Evolutionary conservation across 2,797 vertebrate genomes (phyloP).

Genomic region (Cryptoblepharus egeriae): DNA sequence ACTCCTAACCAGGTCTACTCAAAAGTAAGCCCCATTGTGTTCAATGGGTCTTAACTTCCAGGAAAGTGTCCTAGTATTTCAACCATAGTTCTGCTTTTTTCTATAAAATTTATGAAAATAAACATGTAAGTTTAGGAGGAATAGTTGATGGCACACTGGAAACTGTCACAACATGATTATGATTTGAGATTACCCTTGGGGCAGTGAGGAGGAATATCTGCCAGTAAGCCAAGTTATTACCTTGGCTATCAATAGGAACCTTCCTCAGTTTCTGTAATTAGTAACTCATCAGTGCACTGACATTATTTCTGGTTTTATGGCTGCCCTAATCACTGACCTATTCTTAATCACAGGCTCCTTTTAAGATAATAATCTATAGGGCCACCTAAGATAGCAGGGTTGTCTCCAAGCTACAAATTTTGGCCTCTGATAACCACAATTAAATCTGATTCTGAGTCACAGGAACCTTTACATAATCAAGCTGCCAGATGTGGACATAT

Average conservation of each 20-base stretch:
- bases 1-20: too few relatives aligned
- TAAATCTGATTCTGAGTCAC: neutral
- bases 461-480: neutral
- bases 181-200: neutral
- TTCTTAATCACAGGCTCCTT: slow-evolving; percentile 7
- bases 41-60: too few relatives aligned
- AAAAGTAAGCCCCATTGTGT: too few relatives aligned
- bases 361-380: neutral
- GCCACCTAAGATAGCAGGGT: slow-evolving; percentile 1
- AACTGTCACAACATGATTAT: neutral
- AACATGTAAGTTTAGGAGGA: too few relatives aligned
- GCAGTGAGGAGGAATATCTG: slow-evolving; percentile 14
- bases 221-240: neutral
- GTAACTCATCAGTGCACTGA: slow-evolving; percentile 39
- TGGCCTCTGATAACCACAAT: neutral
- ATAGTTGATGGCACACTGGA: neutral
- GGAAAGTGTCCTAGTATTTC: too few relatives aligned
- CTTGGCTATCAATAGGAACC: slow-evolving; percentile 29
- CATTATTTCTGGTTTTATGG: slow-evolving; percentile 40
- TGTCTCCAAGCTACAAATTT: neutral
- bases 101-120: neutral
- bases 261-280: slow-evolving; percentile 19
- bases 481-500: neutral
- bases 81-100: neutral
- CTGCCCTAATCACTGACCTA: neutral